phyloP scores from a whole-genome alignment of 2,797 vertebrate species.

The Anguilla anguilla region DNA sequence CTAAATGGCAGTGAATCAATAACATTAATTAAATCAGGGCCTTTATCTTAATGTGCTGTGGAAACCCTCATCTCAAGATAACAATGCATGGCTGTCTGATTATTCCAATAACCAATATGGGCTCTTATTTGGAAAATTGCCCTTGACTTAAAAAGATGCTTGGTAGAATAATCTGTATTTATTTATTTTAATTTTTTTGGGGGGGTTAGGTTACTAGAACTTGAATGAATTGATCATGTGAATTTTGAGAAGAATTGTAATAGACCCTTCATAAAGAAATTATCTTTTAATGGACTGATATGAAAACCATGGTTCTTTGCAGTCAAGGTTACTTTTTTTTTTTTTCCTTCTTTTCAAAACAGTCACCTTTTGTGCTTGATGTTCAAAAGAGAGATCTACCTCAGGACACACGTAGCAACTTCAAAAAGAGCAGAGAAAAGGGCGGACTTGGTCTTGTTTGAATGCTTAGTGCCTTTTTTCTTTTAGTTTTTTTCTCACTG shows the following conservation, averaged over 20 bases:
- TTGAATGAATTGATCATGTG: not conserved
- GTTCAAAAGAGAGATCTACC: not conserved
- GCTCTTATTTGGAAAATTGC: not conserved
- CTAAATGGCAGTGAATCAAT: slow-evolving; percentile 67
- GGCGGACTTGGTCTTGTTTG: not conserved
- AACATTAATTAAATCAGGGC: slow-evolving; percentile 69
- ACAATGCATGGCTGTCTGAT: not conserved
- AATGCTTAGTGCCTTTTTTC: not conserved
- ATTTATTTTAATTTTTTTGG: not conserved
- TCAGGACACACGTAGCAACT: not conserved
- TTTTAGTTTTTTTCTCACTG: not conserved
- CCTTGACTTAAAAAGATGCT: not conserved
- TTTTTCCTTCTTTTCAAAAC: not conserved
- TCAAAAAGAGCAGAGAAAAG: not conserved
- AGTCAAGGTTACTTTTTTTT: not conserved
- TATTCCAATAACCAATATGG: not conserved
- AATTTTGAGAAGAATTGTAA: not conserved
- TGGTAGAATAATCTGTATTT: not conserved
- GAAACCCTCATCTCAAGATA: slow-evolving; percentile 60
- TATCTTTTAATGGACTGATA: not conserved
- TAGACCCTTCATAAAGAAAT: not conserved
- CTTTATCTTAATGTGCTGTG: slow-evolving; percentile 63
- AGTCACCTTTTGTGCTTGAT: not conserved
- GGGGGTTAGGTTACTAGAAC: not conserved
- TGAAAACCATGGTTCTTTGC: not conserved